Evolutionary conservation across 2,888 invertebrate genomes (phyloP), one percentile per base, ranked within the genome.

Genomic region (Sinelater perroti): DNA sequence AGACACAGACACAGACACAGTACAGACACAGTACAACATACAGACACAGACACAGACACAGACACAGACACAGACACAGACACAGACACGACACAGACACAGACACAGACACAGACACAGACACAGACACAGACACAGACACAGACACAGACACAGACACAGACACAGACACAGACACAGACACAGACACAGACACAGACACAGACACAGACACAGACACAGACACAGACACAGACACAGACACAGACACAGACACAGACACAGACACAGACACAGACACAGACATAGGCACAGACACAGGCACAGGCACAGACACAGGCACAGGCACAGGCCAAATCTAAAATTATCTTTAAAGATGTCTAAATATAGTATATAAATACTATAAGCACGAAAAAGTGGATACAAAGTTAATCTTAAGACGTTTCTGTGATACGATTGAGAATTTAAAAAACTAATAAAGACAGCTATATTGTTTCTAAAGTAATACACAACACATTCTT

Each of bases 1-100:
- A 35, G 35, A 35, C 35, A 2, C 35, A 35, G 35, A 35, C 35
- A 2, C 35, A 35, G 35, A 35, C 35, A 2, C 35, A 35, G 35
- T 6, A 2, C 35, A 35, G 35, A 35, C 35, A 2, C 35, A 35
- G 35, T 13, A 11, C 2, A 11, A 35, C 13, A 35, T 16, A 2
- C 35, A 35, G 35, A 35, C 35, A 2, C 35, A 35, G 35, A 35
- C 35, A 2, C 35, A 35, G 35, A 35, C 35, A 2, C 35, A 35
- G 35, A 35, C 35, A 2, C 35, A 35, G 35, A 35, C 35, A 2
- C 35, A 35, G 35, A 35, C 35, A 2, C 35, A 35, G 35, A 35
- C 35, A 2, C 35, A 35, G 35, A 35, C n/a, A n/a, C n/a, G n/a
- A n/a, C n/a, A n/a, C n/a, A n/a, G n/a, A n/a, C n/a, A n/a, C n/a